Conservation (phyloP, 1,140 invertebrate genomes). For the Venturia canescens region DNA sequence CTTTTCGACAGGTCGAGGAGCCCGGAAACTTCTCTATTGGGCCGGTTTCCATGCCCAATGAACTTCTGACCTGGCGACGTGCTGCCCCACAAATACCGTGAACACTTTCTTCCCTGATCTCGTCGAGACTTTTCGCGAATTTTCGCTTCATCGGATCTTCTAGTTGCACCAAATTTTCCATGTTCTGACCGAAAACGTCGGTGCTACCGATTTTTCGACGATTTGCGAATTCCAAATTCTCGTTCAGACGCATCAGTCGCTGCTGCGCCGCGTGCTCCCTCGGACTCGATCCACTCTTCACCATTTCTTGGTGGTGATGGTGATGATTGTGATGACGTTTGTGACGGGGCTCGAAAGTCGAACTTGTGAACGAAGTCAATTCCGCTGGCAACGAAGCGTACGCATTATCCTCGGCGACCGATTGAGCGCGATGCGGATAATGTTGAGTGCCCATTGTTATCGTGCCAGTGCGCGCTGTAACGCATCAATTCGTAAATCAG, state of each 20-base stretch:
- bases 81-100: background rate
- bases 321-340: conserved; percentile 45
- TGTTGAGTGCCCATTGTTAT: conserved; percentile 69
- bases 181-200: conserved; percentile 71
- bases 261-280: conserved; percentile 38
- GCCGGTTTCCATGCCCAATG: conserved; percentile 55
- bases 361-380: conserved; percentile 67
- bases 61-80: conserved; percentile 60
- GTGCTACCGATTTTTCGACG: conserved; percentile 67
- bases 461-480: conserved; percentile 64
- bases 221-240: conserved; percentile 57
- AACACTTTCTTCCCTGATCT: conserved; percentile 66
- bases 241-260: conserved; percentile 44
- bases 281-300: background rate
- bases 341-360: conserved; percentile 65
- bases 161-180: conserved; percentile 70
- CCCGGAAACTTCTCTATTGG: conserved; percentile 36
- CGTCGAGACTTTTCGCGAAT: conserved; percentile 69
- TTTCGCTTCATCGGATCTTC: conserved; percentile 63
- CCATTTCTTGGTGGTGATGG: conserved; percentile 43
- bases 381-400: conserved; percentile 67
- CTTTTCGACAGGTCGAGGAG: conserved; percentile 31
- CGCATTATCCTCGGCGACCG: conserved; percentile 61
- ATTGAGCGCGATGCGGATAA: conserved; percentile 62
- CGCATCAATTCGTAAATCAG: no score